Percentiles rank a stretch among this genome's conserved stretches.
Conservation (phyloP, 2,113 vertebrate genomes). For the Hydrochoerus hydrochaeris region DNA sequence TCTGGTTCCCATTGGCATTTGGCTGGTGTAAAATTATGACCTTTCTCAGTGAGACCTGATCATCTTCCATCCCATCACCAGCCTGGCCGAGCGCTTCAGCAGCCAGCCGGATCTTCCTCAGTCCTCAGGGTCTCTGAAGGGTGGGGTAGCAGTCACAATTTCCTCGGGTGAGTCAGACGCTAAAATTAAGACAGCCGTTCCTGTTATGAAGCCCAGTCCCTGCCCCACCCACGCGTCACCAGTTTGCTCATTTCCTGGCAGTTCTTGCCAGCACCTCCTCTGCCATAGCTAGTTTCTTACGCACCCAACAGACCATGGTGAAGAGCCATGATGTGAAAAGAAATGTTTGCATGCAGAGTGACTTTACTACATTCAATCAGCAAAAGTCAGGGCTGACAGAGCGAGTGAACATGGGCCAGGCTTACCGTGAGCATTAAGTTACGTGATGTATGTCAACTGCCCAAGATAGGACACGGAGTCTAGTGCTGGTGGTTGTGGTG, state of each 20-base stretch:
- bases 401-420: neutral
- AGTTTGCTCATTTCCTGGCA: neutral
- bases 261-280: neutral
- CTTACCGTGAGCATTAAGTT: slow-evolving; percentile 6
- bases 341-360: neutral
- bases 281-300: neutral
- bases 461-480: neutral
- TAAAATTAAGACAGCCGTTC: slow-evolving; percentile 68
- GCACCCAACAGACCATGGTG: neutral
- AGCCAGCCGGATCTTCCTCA: slow-evolving; percentile 57
- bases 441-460: neutral
- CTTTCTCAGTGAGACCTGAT: neutral
- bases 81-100: neutral
- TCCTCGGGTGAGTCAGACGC: slow-evolving; percentile 69
- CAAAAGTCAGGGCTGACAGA: neutral
- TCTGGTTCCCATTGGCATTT: neutral
- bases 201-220: slow-evolving; percentile 18
- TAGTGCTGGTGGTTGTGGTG: no score
- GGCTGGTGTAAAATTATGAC: neutral
- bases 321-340: neutral
- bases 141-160: slow-evolving; percentile 45
- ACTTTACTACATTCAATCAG: neutral
- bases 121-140: slow-evolving; percentile 59
- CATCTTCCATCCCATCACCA: neutral
- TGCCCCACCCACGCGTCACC: neutral